phyloP scores from a whole-genome alignment of 2,113 vertebrate species.

The Pluvianellus socialis region DNA sequence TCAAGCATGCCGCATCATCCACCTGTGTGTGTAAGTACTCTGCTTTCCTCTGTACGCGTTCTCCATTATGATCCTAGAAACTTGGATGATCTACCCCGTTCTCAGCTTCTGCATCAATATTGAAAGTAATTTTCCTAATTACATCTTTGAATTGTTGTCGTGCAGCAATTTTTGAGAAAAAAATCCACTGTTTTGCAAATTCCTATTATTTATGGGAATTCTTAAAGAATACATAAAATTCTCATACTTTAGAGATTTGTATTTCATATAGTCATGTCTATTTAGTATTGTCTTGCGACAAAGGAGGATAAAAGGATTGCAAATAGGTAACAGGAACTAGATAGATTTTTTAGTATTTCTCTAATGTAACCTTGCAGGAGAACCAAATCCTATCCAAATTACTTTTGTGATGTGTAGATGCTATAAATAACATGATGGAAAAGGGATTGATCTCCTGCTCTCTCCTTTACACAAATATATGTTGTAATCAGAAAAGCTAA shows the following conservation, averaged over 20 bases:
- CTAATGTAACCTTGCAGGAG: not conserved
- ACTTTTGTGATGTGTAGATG: not conserved
- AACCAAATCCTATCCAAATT: conserved; percentile 19
- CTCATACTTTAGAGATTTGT: not conserved
- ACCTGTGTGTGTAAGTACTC: not conserved
- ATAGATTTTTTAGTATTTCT: conserved; percentile 13
- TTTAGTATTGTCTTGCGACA: not conserved
- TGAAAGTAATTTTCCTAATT: conserved; percentile 12
- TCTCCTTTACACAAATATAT: not conserved
- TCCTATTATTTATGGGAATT: not conserved
- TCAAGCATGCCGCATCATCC: not conserved
- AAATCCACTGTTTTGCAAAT: not conserved
- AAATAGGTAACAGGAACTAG: not conserved
- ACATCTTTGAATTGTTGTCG: not conserved
- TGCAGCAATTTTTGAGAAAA: not conserved
- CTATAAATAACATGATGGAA: not conserved
- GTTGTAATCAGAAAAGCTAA: not conserved
- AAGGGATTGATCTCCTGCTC: not conserved
- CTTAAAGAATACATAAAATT: not conserved
- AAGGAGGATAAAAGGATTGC: conserved; percentile 1
- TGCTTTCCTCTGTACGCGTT: not conserved
- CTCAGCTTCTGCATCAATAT: not conserved
- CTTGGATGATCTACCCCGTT: not conserved
- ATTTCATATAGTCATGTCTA: not conserved
- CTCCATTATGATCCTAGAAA: not conserved